Base-by-base conservation (phyloP, 2,797 vertebrate genomes). In the Alca torda region DNA sequence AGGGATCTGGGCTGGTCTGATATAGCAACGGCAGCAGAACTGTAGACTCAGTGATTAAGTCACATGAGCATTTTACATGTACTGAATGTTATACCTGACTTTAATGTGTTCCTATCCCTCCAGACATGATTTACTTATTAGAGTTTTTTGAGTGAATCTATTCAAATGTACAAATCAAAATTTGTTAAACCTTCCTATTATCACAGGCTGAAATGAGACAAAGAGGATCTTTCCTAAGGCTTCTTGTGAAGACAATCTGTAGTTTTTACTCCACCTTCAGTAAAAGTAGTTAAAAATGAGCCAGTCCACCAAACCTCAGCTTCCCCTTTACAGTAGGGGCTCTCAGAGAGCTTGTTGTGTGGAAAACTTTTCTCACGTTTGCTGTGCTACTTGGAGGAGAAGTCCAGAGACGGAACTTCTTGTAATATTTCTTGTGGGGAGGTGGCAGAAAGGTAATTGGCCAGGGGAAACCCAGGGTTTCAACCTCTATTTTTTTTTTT, bases 251-350 rank as follows among this genome's bases (percentile, higher is more conserved):
- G 63, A 65, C 7, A 46, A 10, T 56, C n/a, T 64, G 14, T 35
- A 57, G 26, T 26, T 91, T 23, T 67, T 81, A 57, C 11, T 59
- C 30, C 15, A 23, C 6, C n/a, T 77, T 45, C 45, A 86, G 35
- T 69, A 94, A 65, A 53, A 93, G 16, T 37, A 84, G 26, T 50
- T 80, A 50, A 88, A 84, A 94, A 79, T 26, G 13, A 84, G 7
- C 41, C 45, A 79, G 45, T 48, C 37, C 35, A 68, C 70, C 17
- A 82, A 72, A 90, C 26, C 28, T 83, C 64, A 70, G 53, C 68
- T 83, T 82, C 45, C 7, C 4, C 6, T 68, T 94, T 73, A 84
- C 6, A 39, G 31, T 1, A 54, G 23, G 28, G 59, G 39, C 24
- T 78, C 45, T 94, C 61, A 85, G 30, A 85, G 60, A 78, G 8